Base-by-base conservation (phyloP, 2,888 invertebrate species). In the Notodonta dromedarius region DNA sequence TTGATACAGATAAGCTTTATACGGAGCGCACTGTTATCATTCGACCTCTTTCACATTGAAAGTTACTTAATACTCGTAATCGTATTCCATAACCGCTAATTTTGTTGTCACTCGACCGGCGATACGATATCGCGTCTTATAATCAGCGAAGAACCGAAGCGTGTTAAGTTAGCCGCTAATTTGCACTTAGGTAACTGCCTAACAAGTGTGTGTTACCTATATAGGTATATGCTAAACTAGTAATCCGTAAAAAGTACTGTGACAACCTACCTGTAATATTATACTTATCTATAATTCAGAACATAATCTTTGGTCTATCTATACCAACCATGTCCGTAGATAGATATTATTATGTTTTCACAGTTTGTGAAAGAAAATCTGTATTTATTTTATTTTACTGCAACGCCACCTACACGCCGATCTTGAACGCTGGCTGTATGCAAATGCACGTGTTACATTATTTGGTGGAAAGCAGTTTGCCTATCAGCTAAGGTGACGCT, bases 31-130 rank as follows among this genome's bases (percentile, higher is more conserved):
- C 46, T 46, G 5, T 53, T 40, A 64, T 42, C 39, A 11, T 44
- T 39, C 35, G 53, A 57, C 56, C 53, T 35, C 35, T 39, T 57
- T 52, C 60, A 42, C 62, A 63, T 56, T 56, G 44, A 56, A 16
- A 44, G 44, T 56, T 56, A 56, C 24, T 44, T 44, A 56, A 56
- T 42, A 1, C 56, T 3, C 12, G 11, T 56, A 44, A 56, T 54
- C 39, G 2, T 32, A 24, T 52, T 52, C 13, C 52, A 14, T 54
- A 54, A 42, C 13, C 5, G 56, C 16, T 44, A 13, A 32, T 55
- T 24, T 24, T 16, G 44, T 24, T 16, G 40, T 56, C 42, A 44
- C 56, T 56, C 14, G 54, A 32, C 24, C 3, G 0, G 16, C 16
- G 56, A 56, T 56, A 56, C 4, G 44, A 16, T 56, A 56, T 56